phyloP scores from a whole-genome alignment of 2,797 vertebrate genomes.

The Gymnothorax reevesii region DNA sequence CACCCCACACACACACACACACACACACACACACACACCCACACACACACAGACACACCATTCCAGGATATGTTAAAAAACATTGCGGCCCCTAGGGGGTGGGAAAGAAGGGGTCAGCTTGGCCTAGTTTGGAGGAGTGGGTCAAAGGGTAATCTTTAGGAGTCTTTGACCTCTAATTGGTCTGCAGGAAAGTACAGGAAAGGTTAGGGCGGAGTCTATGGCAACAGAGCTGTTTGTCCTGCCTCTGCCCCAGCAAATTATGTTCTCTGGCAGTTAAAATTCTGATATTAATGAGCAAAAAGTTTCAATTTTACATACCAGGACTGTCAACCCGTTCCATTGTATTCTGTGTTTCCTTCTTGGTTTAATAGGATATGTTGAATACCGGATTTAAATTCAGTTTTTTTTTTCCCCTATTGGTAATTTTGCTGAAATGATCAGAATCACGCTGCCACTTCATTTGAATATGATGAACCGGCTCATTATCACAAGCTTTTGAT shows the following conservation, averaged over 20 bases:
- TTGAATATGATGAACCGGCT: neutral
- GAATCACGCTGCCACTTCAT: neutral
- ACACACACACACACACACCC: too few species aligned
- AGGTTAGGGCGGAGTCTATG: neutral
- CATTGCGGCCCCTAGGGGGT: too few species aligned
- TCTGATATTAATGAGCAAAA: neutral
- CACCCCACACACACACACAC: too few species aligned
- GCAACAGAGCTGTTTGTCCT: neutral
- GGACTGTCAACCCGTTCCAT: neutral
- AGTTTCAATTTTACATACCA: neutral
- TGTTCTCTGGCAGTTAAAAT: neutral
- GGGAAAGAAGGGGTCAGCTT: neutral
- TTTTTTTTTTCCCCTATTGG: too few species aligned
- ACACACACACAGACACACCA: neutral
- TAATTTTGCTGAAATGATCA: neutral
- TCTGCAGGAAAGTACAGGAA: neutral
- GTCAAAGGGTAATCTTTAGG: neutral
- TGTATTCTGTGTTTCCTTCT: neutral
- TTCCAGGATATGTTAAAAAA: constrained; percentile 16
- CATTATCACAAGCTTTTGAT: neutral
- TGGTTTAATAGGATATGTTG: neutral
- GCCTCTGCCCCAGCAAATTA: neutral
- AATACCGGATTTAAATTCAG: neutral
- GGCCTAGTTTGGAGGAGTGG: neutral
- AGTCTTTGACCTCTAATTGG: neutral